phyloP scores from a whole-genome alignment of 2,113 vertebrate genomes.

The Harpagus bidentatus region DNA sequence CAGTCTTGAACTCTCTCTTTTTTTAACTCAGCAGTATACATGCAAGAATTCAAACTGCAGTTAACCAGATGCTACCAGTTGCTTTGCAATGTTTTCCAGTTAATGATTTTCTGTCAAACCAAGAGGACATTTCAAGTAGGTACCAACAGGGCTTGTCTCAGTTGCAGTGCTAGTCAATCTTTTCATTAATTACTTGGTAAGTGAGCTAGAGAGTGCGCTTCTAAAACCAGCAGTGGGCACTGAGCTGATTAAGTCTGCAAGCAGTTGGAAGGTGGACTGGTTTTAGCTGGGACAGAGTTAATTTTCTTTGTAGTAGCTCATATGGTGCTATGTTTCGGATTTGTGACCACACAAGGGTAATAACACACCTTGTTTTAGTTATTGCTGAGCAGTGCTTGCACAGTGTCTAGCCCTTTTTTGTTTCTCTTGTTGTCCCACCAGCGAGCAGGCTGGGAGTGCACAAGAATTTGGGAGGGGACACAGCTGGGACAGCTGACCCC shows the following conservation, averaged over 20 bases:
- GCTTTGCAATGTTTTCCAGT: not conserved
- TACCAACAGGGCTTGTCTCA: not conserved
- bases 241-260: not conserved
- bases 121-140: not conserved
- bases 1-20: not conserved
- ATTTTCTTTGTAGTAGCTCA: not conserved
- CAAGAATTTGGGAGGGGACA: not conserved
- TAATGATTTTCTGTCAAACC: slow-evolving; percentile 13
- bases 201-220: not conserved
- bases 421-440: not conserved
- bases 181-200: not conserved
- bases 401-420: not conserved
- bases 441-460: not conserved
- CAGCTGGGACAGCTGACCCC: not conserved
- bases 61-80: not conserved
- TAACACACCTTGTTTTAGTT: not conserved
- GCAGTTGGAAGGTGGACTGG: not conserved
- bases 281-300: not conserved
- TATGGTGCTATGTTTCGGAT: not conserved
- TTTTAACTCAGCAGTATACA: not conserved
- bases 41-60: not conserved
- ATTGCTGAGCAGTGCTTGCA: not conserved
- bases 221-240: not conserved
- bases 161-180: not conserved
- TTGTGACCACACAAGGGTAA: not conserved